Percentiles rank a stretch among this genome's conserved stretches.
Conservation (phyloP, 1,140 invertebrate genomes). For the Drosophila ananassae region DNA sequence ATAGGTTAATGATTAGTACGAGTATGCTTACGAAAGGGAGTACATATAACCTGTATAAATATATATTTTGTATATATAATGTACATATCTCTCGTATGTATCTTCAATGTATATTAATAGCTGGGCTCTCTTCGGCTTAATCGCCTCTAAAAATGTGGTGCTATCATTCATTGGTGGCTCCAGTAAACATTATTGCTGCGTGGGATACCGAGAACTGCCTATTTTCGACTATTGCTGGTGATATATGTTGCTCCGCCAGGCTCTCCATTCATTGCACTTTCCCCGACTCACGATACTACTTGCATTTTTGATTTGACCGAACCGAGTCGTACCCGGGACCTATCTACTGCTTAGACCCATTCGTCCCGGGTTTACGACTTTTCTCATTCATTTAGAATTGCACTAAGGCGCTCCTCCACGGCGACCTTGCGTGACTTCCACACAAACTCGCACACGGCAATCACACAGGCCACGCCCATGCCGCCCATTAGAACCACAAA, state of each 20-base stretch:
- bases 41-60: conserved; percentile 54
- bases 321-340: conserved; percentile 13
- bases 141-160: conserved; percentile 30
- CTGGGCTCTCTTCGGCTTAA: conserved; percentile 3
- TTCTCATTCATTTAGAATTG: conserved; percentile 83
- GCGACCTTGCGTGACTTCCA: conserved; percentile 97
- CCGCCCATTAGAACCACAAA: conserved; percentile 97
- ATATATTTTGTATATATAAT: conserved; percentile 30
- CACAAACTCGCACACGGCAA: conserved; percentile 95
- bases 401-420: conserved; percentile 93
- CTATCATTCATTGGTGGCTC: conserved; percentile 54
- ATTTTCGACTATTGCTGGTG: conserved; percentile 39
- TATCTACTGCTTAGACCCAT: conserved; percentile 63
- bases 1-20: conserved; percentile 48
- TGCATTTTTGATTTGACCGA: conserved; percentile 28
- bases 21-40: conserved; percentile 46
- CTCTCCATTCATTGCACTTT: conserved; percentile 23
- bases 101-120: conserved; percentile 43
- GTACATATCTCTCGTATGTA: conserved; percentile 22
- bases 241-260: conserved; percentile 21
- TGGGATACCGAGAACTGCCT: conserved; percentile 21
- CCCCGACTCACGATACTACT: background rate
- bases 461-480: conserved; percentile 94
- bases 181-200: conserved; percentile 11
- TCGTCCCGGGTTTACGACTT: conserved; percentile 77